Evolutionary conservation across 1,140 invertebrate genomes (phyloP).

Genomic region (Lepidostoma basale): DNA sequence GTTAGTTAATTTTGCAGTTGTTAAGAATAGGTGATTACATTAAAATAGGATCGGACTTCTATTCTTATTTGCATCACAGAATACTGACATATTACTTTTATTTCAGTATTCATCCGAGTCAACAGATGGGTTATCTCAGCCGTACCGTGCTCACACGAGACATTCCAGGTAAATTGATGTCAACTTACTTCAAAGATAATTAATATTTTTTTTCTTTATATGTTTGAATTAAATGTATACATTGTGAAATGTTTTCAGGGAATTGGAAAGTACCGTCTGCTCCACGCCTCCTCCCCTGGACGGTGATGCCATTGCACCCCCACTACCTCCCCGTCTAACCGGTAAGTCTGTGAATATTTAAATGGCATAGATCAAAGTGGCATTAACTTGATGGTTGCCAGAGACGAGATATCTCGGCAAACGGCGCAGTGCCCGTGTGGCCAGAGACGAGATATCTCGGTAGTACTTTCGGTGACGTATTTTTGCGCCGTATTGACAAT

Average conservation of each 20-base stretch:
- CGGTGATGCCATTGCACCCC: slow-evolving; percentile 33
- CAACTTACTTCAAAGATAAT: background rate
- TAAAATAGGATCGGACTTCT: too few species aligned
- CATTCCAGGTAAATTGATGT: slow-evolving; percentile 28
- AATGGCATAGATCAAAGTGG: too few species aligned
- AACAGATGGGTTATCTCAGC: slow-evolving; percentile 30
- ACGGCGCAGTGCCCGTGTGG: too few species aligned
- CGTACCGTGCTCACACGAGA: slow-evolving; percentile 31
- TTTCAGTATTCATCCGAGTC: slow-evolving; percentile 42
- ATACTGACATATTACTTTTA: too few species aligned
- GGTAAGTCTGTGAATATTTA: slow-evolving; percentile 10
- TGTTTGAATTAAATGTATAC: background rate
- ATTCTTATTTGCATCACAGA: too few species aligned
- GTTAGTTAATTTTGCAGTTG: too few species aligned
- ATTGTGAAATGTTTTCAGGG: slow-evolving; percentile 17
- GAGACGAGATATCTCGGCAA: too few species aligned
- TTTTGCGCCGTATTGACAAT: too few species aligned
- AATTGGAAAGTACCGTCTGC: slow-evolving; percentile 31
- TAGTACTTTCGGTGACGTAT: too few species aligned
- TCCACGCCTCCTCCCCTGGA: slow-evolving; percentile 25
- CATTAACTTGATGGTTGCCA: too few species aligned
- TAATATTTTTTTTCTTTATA: background rate
- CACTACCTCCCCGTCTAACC: slow-evolving; percentile 37
- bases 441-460: too few species aligned
- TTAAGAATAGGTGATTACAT: too few species aligned